Conservation (phyloP, 2,797 vertebrate genomes). For the Rhodeus uyekii region DNA sequence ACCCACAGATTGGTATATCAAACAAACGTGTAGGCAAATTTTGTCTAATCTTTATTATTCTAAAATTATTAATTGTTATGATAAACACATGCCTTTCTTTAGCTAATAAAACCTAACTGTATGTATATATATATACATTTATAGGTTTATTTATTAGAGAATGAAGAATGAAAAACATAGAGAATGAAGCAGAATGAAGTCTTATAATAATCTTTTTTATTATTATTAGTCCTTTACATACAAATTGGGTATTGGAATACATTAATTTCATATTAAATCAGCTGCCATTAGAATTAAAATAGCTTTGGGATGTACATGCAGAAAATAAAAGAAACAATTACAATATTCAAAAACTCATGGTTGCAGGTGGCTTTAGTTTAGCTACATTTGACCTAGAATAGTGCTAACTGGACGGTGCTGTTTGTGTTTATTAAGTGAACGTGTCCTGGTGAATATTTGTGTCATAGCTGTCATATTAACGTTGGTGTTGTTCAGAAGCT, state of each 20-base stretch:
- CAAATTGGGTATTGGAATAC: neutral
- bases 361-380: neutral
- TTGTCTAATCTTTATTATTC: neutral
- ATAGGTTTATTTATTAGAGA: neutral
- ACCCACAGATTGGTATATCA: neutral
- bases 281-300: neutral
- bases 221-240: neutral
- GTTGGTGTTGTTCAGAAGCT: constrained; percentile 8
- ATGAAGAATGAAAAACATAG: too few relatives aligned
- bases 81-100: neutral
- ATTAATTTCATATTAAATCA: neutral
- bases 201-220: too few relatives aligned
- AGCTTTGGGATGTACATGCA: neutral
- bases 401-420: neutral
- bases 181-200: neutral
- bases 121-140: neutral
- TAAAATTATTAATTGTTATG: neutral
- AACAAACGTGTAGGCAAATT: neutral
- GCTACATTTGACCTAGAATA: neutral
- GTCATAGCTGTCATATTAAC: constrained; percentile 13
- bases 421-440: constrained; percentile 8
- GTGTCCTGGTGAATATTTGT: constrained; percentile 16
- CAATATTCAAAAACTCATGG: neutral
- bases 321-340: neutral
- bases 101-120: neutral